A percentile compares a stretch with the other conserved stretches of the same genome.
These are phyloP conservation scores for Polymixis lichenea DNA, from an alignment of 2,888 invertebrate species.

Conservation along the genomic window DNA sequence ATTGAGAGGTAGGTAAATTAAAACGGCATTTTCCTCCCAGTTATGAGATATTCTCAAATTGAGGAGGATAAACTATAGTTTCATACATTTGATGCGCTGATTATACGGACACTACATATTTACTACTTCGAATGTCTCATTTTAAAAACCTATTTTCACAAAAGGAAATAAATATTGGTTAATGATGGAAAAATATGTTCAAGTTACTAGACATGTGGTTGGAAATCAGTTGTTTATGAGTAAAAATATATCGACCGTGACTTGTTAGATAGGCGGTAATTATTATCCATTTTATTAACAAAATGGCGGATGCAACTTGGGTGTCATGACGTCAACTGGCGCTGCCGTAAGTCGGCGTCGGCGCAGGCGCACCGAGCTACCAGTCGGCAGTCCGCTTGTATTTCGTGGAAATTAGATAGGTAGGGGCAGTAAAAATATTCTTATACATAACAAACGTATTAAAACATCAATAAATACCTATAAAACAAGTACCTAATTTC, in stretches of 20 bases:
- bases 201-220: slow-evolving; percentile 18
- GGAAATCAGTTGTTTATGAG: slow-evolving; percentile 28
- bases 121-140: slow-evolving; percentile 3
- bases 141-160: background rate
- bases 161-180: slow-evolving; percentile 3
- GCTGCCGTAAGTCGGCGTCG: slow-evolving; percentile 53
- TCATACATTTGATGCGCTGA: slow-evolving; percentile 25
- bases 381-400: slow-evolving; percentile 64
- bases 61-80: slow-evolving; percentile 47
- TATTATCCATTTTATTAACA: slow-evolving; percentile 76
- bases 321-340: slow-evolving; percentile 74
- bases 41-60: slow-evolving; percentile 47
- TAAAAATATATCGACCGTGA: slow-evolving; percentile 42
- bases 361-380: slow-evolving; percentile 25
- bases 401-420: slow-evolving; percentile 75
- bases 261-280: slow-evolving; percentile 59
- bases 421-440: slow-evolving; percentile 59
- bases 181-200: background rate
- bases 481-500: background rate
- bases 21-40: slow-evolving; percentile 52
- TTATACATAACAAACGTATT: slow-evolving; percentile 16
- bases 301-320: slow-evolving; percentile 82
- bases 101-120: slow-evolving; percentile 13
- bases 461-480: background rate
- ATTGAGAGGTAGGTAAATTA: slow-evolving; percentile 42